These are phyloP conservation scores for Eutolmus rufibarbis DNA, from an alignment of 2,888 invertebrate genomes.

Conservation along the genomic window DNA sequence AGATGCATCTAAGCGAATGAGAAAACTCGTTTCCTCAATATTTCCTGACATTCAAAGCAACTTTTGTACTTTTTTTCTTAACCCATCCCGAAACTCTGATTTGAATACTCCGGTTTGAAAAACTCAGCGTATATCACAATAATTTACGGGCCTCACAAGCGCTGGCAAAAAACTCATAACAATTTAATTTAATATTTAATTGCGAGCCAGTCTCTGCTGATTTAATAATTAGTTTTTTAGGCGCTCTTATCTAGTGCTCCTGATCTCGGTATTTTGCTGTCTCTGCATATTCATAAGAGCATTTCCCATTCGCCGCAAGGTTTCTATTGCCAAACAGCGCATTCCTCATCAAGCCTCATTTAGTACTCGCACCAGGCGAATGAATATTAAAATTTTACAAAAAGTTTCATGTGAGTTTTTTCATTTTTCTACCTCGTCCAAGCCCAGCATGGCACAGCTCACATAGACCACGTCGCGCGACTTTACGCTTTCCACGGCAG, in stretches of 20 bases:
- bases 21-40: neutral
- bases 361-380: neutral
- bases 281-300: conserved; percentile 17
- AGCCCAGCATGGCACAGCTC: neutral
- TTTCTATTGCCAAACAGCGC: neutral
- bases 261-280: neutral
- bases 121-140: neutral
- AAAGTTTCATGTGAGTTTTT: neutral
- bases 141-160: neutral
- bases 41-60: neutral
- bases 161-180: neutral
- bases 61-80: neutral
- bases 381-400: conserved; percentile 17
- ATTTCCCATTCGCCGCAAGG: neutral
- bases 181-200: conserved; percentile 11
- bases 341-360: neutral
- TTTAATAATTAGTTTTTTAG: neutral
- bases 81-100: neutral
- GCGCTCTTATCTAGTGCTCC: neutral
- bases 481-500: neutral
- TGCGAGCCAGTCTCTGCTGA: neutral
- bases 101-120: neutral
- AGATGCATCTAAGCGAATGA: neutral
- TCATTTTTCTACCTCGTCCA: neutral
- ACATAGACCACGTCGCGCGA: neutral